A percentile compares a stretch with the other conserved stretches of the same genome.
phyloP scores from a whole-genome alignment of 1,140 invertebrate species.

The Eumaeus atala region DNA sequence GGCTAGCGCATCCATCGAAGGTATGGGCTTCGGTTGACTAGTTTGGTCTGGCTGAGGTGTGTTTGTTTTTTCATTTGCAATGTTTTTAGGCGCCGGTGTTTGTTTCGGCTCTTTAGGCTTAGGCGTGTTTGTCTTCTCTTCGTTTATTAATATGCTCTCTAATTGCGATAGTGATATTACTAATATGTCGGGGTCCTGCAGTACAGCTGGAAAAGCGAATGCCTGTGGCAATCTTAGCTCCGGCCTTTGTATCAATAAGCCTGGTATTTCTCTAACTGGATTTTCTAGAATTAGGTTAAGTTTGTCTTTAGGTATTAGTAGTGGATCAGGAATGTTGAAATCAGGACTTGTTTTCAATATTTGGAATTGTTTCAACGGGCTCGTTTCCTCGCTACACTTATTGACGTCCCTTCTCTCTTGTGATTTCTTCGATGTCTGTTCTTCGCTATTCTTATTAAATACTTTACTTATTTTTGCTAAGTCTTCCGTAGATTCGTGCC shows the following conservation, averaged over 20 bases:
- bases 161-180: conserved; percentile 85
- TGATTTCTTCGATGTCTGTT: conserved; percentile 41
- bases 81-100: conserved; percentile 61
- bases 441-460: conserved; percentile 55
- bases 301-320: conserved; percentile 84
- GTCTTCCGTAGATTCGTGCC: conserved; percentile 66
- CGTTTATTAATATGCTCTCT: conserved; percentile 80
- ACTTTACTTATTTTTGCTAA: conserved; percentile 60
- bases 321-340: conserved; percentile 84
- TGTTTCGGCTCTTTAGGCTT: conserved; percentile 55
- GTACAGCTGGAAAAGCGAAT: conserved; percentile 80
- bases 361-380: conserved; percentile 82
- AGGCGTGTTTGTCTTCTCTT: conserved; percentile 61
- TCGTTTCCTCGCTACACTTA: conserved; percentile 72
- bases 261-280: conserved; percentile 84
- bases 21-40: conserved; percentile 47
- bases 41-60: conserved; percentile 43
- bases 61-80: conserved; percentile 44
- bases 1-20: conserved; percentile 68
- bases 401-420: conserved; percentile 28
- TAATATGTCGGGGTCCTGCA: conserved; percentile 85
- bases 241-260: conserved; percentile 79
- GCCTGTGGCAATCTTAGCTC: conserved; percentile 82
- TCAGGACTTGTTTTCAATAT: conserved; percentile 80
- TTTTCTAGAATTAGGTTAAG: conserved; percentile 81